Conservation (phyloP, 2,113 vertebrate species). For the Garra rufa region DNA sequence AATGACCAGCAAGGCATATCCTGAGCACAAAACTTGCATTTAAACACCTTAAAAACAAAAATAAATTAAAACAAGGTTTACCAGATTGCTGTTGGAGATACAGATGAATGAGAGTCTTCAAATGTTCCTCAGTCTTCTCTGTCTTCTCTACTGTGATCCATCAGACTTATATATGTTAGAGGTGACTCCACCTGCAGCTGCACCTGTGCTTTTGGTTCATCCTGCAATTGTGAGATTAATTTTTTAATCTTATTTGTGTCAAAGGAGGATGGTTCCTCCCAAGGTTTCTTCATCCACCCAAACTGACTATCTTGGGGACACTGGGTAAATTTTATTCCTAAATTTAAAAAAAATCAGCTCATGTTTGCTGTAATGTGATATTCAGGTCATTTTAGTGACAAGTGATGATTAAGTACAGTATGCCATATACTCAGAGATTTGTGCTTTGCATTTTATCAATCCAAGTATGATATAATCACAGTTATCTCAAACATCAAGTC, state of each 20-base stretch:
- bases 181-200: neutral
- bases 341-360: neutral
- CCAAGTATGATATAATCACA: too few relatives aligned
- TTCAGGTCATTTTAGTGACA: conserved; percentile 28
- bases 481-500: too few relatives aligned
- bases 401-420: too few relatives aligned
- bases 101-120: neutral
- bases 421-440: too few relatives aligned
- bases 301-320: neutral
- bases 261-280: neutral
- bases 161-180: neutral
- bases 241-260: neutral
- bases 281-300: neutral
- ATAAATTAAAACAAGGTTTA: neutral
- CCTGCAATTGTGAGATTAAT: neutral
- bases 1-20: neutral
- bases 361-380: neutral
- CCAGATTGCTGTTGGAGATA: neutral
- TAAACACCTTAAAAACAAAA: neutral
- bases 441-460: too few relatives aligned
- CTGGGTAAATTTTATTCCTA: neutral
- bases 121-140: neutral
- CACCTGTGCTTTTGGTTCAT: neutral
- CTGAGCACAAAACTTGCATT: neutral
- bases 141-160: neutral